Base-by-base conservation (phyloP, 2,888 invertebrate species). In the Calameuta idolon region DNA sequence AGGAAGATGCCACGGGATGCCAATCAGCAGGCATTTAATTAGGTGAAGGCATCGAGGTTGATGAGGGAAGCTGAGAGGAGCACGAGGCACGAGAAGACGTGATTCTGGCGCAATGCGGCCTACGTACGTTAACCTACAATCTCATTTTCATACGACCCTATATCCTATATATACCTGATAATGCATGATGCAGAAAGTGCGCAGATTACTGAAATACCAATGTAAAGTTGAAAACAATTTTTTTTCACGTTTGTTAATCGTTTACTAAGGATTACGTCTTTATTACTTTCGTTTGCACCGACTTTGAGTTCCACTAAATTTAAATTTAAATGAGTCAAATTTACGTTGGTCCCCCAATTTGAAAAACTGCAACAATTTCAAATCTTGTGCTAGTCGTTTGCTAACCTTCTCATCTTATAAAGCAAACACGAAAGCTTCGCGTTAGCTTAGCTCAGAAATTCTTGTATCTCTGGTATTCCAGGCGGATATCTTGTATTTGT, bases 11-110 rank as follows among this genome's bases (percentile, higher is more conserved):
- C 33, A 35, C 35, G 74, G 35, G 35, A 34, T 34, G 77, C 81
- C 84, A 80, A 85, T 86, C 86, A 84, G 79, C 83, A 75, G 81
- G 83, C 83, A 86, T 86, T 87, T 85, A 86, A 87, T 87, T 87
- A 86, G 83, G 79, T 83, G 75, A 78, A 75, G 31, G 71, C 71
- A 71, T 71, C 71, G 12, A 76, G 79, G 69, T 78, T 81, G 81
- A 79, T 75, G 84, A 81, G 81, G 77, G 79, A 84, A 83, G 82
- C 82, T 78, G 82, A 81, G 81, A 83, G 71, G 31, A 34, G 15
- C 71, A 71, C 12, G 31, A 71, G 80, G 76, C 78, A 77, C 75
- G 75, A 76, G 69, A 35, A 31, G 35, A 23, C 40, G 74, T 34
- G 34, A 40, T 37, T 33, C 37, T 77, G 76, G 76, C 80, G 79